Conservation (phyloP, 2,888 invertebrate genomes). For the Trachelus iudaicus region DNA sequence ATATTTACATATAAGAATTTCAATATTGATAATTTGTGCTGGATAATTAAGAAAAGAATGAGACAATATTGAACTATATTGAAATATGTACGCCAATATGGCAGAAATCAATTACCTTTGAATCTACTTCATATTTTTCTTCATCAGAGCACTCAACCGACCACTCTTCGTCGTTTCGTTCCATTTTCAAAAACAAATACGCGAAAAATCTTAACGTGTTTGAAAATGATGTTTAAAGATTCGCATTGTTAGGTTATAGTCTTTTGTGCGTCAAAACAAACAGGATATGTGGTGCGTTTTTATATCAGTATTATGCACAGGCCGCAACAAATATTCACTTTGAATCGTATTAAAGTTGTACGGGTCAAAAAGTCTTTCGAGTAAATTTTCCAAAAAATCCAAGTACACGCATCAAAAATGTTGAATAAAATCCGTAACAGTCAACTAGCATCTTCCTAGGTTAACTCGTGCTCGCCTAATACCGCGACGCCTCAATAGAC, state of each 20-base stretch:
- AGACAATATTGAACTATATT: background rate
- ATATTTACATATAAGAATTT: background rate
- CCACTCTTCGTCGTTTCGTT: constrained; percentile 70
- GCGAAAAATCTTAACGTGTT: constrained; percentile 11
- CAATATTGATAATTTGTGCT: background rate
- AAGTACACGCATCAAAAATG: background rate
- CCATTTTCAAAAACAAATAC: constrained; percentile 42
- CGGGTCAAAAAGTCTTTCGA: constrained; percentile 3
- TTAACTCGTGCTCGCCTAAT: background rate
- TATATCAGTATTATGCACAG: background rate
- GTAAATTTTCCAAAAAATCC: background rate
- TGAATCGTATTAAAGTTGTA: background rate
- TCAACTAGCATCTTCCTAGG: constrained; percentile 5
- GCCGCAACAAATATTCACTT: background rate
- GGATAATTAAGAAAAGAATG: background rate
- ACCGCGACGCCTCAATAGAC: background rate
- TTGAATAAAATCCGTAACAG: background rate
- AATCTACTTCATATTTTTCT: constrained; percentile 66
- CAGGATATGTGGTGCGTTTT: background rate
- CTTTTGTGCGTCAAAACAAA: background rate
- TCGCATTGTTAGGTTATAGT: constrained; percentile 29
- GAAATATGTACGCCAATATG: background rate
- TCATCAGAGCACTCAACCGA: constrained; percentile 76
- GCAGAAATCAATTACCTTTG: constrained; percentile 43
- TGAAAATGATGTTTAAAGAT: constrained; percentile 13